These are phyloP conservation scores for Sinocyclocheilus anshuiensis DNA, from an alignment of 2,113 vertebrate species.

Conservation along the genomic window DNA sequence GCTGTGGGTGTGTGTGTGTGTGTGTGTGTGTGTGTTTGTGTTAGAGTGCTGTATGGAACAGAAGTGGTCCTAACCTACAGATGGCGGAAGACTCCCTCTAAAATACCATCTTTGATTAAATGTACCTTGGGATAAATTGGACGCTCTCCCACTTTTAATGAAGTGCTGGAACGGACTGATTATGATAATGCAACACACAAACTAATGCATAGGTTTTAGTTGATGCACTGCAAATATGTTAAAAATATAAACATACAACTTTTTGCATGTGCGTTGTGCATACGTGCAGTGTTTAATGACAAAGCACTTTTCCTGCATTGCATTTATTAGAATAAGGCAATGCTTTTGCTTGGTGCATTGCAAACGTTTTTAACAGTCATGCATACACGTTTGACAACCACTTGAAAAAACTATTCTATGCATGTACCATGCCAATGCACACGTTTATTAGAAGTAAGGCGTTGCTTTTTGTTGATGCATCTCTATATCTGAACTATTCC, in stretches of 20 bases:
- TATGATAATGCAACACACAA: slow-evolving; percentile 18
- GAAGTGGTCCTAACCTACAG: slow-evolving; percentile 53
- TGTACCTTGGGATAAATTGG: slow-evolving; percentile 19
- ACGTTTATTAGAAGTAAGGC: too few species aligned
- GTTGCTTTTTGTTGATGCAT: background rate
- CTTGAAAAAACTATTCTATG: background rate
- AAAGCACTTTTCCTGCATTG: background rate
- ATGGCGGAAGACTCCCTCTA: slow-evolving; percentile 59
- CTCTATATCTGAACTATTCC: background rate
- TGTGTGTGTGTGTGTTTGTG: background rate
- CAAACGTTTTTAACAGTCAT: background rate
- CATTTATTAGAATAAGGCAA: background rate
- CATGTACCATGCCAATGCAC: background rate
- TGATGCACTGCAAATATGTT: background rate
- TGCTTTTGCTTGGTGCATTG: background rate
- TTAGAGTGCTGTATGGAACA: slow-evolving; percentile 3
- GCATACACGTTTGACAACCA: background rate
- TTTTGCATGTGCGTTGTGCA: too few species aligned
- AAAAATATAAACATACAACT: background rate
- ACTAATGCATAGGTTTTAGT: background rate
- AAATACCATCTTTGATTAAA: slow-evolving; percentile 43
- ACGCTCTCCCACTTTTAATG: slow-evolving; percentile 45
- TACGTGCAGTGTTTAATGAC: background rate
- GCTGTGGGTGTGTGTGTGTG: background rate
- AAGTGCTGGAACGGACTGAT: slow-evolving; percentile 34